phyloP scores from a whole-genome alignment of 2,888 invertebrate species.

The Plebejus melissa region DNA sequence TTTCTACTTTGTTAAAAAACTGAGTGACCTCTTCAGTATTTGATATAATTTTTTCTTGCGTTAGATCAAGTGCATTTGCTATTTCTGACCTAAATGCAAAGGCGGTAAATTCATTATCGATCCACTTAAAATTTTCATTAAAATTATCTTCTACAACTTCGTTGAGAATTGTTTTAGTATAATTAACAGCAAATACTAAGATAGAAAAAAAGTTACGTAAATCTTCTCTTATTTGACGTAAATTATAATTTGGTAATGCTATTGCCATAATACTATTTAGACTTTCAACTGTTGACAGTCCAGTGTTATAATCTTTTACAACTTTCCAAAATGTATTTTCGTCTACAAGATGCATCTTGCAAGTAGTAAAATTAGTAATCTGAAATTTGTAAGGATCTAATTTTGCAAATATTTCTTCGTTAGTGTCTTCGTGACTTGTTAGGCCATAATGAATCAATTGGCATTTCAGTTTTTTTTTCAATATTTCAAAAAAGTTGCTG shows the following conservation, averaged over 20 bases:
- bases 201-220: background rate
- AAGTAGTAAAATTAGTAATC: constrained; percentile 21
- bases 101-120: constrained; percentile 14
- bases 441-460: background rate
- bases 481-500: background rate
- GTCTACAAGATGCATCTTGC: background rate
- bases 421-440: background rate
- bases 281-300: background rate
- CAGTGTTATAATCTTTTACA: background rate
- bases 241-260: constrained; percentile 1
- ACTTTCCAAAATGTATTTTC: constrained; percentile 10
- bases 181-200: constrained; percentile 21
- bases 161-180: background rate
- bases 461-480: background rate
- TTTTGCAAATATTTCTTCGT: constrained; percentile 9
- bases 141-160: background rate
- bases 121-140: constrained; percentile 13
- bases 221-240: background rate
- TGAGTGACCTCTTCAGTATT: constrained; percentile 22
- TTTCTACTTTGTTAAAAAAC: constrained; percentile 22
- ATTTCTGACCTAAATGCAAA: constrained; percentile 26
- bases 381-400: background rate
- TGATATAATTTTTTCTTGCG: constrained; percentile 27
- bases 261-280: background rate
- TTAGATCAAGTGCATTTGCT: constrained; percentile 27